phyloP scores from a whole-genome alignment of 2,888 invertebrate species.

The Dasypogon diadema region DNA sequence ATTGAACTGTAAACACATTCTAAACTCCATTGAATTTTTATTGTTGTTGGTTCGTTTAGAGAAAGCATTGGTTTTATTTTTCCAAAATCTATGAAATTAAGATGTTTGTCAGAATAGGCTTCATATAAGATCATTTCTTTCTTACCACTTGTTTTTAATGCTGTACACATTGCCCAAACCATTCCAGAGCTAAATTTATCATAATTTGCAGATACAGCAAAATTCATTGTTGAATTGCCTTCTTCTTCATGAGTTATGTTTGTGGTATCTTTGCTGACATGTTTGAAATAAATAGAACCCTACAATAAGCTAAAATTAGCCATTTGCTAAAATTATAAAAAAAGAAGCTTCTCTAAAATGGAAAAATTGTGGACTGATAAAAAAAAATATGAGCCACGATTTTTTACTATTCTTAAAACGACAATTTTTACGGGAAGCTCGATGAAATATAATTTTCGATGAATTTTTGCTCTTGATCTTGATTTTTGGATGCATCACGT shows the following conservation, averaged over 20 bases:
- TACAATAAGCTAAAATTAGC: constrained; percentile 59
- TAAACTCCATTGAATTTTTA: constrained; percentile 81
- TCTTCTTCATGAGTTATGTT: constrained; percentile 69
- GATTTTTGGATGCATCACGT: too few species aligned
- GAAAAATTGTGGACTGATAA: too few species aligned
- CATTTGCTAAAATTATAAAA: too few species aligned
- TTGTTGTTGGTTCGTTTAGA: constrained; percentile 69
- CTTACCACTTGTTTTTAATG: constrained; percentile 58
- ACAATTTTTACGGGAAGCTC: too few species aligned
- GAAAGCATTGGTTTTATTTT: constrained; percentile 73
- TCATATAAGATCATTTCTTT: not conserved
- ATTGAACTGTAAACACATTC: constrained; percentile 81
- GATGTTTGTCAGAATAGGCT: too few species aligned
- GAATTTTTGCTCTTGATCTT: too few species aligned
- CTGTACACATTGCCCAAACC: constrained; percentile 82
- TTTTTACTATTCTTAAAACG: too few species aligned
- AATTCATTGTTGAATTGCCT: constrained; percentile 72
- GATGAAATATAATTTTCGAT: too few species aligned
- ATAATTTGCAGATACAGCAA: constrained; percentile 86
- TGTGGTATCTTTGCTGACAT: constrained; percentile 65
- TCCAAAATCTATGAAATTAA: constrained; percentile 65
- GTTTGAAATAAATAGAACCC: constrained; percentile 75
- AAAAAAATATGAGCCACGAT: too few species aligned
- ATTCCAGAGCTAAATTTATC: constrained; percentile 81
- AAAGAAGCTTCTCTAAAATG: too few species aligned